phyloP scores from a whole-genome alignment of 1,140 invertebrate genomes.

The Lanistes nyassanus region DNA sequence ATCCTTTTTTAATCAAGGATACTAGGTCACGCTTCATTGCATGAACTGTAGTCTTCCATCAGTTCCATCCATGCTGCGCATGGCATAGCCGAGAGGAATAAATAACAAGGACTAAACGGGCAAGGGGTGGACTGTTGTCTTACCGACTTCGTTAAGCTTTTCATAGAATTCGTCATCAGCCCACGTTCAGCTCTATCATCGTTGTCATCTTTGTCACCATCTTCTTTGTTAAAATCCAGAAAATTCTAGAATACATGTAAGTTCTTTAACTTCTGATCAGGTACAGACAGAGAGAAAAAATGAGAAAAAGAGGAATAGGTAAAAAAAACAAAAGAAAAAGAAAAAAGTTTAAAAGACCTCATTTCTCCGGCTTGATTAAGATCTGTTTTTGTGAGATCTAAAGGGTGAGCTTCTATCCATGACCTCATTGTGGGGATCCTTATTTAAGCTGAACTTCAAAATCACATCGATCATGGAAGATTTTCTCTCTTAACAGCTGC shows the following conservation, averaged over 20 bases:
- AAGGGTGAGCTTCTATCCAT: background rate
- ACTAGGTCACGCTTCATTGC: no score
- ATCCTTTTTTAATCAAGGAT: no score
- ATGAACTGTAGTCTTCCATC: no score
- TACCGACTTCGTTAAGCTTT: background rate
- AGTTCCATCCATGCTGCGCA: no score
- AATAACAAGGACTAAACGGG: no score
- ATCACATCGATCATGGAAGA: no score
- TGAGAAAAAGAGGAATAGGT: background rate
- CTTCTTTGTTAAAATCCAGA: background rate
- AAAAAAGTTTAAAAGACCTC: slow-evolving; percentile 1
- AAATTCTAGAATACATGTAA: background rate
- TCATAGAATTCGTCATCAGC: background rate
- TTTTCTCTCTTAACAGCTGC: no score
- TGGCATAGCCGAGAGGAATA: no score
- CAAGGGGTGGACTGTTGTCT: no score
- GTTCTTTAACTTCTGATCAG: background rate
- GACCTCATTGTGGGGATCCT: background rate
- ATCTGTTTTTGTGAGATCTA: background rate
- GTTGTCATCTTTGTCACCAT: background rate
- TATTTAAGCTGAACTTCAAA: background rate
- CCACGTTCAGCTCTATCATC: background rate
- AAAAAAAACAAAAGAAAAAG: slow-evolving; percentile 3
- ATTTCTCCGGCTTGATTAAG: background rate
- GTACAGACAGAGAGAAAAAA: slow-evolving; percentile 11